Evolutionary conservation across 2,113 vertebrate species (phyloP), one percentile per base, ranked within the genome.

Genomic region (Neofelis nebulosa): DNA sequence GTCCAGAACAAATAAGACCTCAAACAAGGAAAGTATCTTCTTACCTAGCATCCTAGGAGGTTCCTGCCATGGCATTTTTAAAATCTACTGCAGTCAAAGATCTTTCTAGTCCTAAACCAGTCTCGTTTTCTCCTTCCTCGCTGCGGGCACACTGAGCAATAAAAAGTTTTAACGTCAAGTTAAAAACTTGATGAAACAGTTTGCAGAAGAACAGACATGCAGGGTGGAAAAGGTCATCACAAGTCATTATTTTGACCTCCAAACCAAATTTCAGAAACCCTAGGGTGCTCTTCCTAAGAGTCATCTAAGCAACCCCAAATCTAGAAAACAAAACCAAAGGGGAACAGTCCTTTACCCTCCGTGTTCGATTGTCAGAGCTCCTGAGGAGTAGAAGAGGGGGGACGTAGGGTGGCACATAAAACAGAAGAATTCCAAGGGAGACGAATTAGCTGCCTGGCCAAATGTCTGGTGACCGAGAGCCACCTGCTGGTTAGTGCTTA

Each of bases 401-500:
- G 4, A 25, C 29, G n/a, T 57, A 84, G 14, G 21, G 7, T 19
- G n/a, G 36, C 4, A 50, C 0, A 48, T 10, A 61, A 86, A 65
- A 88, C 9, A 4, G 19, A 66, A 87, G 23, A 89, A 95, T 80
- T 45, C 82, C 33, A 45, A 63, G 31, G 8, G n/a, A n/a, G 13
- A 36, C 2, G 33, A 36, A n/a, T 21, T 31, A 92, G 48, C 8
- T 14, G 1, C 16, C 7, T 0, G 7, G 88, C 12, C 4, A 57
- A 15, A 95, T 85, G 78, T n/a, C 1, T 2, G 95, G 98, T 84
- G 73, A 96, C 65, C 61, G 76, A 76, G 98, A 83, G 97, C 98
- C 98, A 98, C 31, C 99, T 99, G 90, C 98, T 98, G 99, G 98
- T 79, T 36, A 1, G 0, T 13, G 5, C 66, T 0, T 29, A 3